A percentile compares a stretch with the other conserved stretches of the same genome.
Conservation (phyloP, 2,888 invertebrate species). For the Sphinx pinastri region DNA sequence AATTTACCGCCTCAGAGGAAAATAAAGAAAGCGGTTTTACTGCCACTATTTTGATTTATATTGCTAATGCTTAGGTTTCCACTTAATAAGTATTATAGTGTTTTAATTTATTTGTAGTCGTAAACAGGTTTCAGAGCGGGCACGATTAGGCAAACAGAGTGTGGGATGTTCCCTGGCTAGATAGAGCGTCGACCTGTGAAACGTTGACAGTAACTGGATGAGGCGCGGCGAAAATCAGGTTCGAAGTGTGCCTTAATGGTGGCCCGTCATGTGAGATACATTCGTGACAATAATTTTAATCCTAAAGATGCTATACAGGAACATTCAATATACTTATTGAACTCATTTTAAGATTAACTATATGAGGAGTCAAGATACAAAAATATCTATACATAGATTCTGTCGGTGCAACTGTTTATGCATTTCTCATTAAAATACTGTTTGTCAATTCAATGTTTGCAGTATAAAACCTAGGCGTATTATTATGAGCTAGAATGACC, state of each 20-base stretch:
- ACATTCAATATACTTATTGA: too few species aligned
- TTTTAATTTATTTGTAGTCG: constrained; percentile 5
- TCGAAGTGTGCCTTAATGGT: not conserved
- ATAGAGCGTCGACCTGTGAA: constrained; percentile 18
- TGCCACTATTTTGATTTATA: not conserved
- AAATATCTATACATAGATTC: not conserved
- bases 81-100: not conserved
- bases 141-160: constrained; percentile 23
- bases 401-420: constrained; percentile 1
- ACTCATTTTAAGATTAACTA: too few species aligned
- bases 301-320: not conserved
- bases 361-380: not conserved
- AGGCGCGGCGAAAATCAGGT: constrained; percentile 19
- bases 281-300: not conserved
- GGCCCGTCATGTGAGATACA: not conserved
- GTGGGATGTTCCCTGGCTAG: constrained; percentile 15
- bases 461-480: constrained; percentile 28
- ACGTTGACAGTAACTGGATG: constrained; percentile 19
- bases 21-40: constrained; percentile 17
- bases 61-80: not conserved
- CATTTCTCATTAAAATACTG: not conserved
- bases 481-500: constrained; percentile 60
- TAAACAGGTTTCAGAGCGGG: constrained; percentile 3
- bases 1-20: constrained; percentile 11
- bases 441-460: constrained; percentile 20